Conservation (phyloP, 2,888 invertebrate genomes). For the Ctena decussata region DNA sequence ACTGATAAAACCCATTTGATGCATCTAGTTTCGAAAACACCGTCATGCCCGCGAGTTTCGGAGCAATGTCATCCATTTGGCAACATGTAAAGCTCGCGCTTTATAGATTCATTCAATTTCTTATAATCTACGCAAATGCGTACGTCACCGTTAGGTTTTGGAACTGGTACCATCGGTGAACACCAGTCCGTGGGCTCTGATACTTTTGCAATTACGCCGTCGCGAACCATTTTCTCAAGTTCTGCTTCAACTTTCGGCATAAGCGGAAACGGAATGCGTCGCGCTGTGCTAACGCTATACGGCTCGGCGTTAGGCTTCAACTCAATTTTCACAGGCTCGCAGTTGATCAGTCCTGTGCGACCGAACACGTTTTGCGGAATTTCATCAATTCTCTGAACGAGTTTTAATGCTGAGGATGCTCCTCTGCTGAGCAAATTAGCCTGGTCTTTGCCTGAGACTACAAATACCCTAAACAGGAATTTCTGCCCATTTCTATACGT, state of each 20-base stretch:
- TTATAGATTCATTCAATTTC: too few relatives aligned
- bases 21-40: too few relatives aligned
- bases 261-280: background rate
- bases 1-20: too few relatives aligned
- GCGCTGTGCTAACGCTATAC: background rate
- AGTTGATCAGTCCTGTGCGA: background rate
- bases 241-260: background rate
- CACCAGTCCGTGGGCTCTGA: too few relatives aligned
- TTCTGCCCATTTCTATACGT: background rate
- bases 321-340: background rate
- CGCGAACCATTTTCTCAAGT: background rate
- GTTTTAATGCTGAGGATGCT: background rate
- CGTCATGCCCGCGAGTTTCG: too few relatives aligned
- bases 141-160: too few relatives aligned
- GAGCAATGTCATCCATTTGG: too few relatives aligned
- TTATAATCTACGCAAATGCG: too few relatives aligned
- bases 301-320: background rate
- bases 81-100: too few relatives aligned
- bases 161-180: too few relatives aligned
- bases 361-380: background rate
- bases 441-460: background rate
- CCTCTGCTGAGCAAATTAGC: background rate
- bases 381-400: background rate
- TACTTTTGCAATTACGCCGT: too few relatives aligned
- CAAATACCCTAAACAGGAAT: background rate